phyloP scores from a whole-genome alignment of 2,797 vertebrate species.

The Muscicapa striata region DNA sequence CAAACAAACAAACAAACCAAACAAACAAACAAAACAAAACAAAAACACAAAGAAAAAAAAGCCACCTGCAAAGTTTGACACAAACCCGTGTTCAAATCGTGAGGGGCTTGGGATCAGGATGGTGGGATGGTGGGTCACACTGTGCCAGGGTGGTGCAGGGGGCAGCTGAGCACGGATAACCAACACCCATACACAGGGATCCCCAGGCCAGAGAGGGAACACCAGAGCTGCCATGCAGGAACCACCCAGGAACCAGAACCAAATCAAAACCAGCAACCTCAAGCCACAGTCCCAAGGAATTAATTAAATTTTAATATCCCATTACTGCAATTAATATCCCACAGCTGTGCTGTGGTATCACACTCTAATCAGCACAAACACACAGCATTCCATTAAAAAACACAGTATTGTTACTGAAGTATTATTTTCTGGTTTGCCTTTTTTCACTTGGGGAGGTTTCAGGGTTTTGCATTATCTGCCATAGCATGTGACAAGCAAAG shows the following conservation, averaged over 20 bases:
- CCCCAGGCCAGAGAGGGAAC: fast-evolving
- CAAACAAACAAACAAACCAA: background rate
- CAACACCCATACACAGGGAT: fast-evolving
- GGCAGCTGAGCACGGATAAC: fast-evolving
- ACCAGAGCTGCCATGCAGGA: fast-evolving
- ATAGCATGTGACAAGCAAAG: background rate
- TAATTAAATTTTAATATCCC: fast-evolving
- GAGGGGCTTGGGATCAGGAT: background rate
- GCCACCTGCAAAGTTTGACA: background rate
- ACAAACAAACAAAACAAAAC: background rate
- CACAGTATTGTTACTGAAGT: background rate
- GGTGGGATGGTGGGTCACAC: background rate
- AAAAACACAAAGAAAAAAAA: background rate
- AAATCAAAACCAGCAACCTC: background rate
- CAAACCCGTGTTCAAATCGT: background rate
- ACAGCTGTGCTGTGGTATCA: too few species aligned
- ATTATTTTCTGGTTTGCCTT: background rate
- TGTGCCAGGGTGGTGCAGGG: fast-evolving
- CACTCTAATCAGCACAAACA: background rate
- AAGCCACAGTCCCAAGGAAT: background rate
- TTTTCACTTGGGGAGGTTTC: background rate
- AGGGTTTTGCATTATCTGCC: background rate
- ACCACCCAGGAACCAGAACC: too few species aligned
- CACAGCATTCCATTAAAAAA: background rate
- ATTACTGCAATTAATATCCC: background rate